Evolutionary conservation across 2,888 invertebrate genomes (phyloP).

Genomic region (Euspilapteryx auroguttella): DNA sequence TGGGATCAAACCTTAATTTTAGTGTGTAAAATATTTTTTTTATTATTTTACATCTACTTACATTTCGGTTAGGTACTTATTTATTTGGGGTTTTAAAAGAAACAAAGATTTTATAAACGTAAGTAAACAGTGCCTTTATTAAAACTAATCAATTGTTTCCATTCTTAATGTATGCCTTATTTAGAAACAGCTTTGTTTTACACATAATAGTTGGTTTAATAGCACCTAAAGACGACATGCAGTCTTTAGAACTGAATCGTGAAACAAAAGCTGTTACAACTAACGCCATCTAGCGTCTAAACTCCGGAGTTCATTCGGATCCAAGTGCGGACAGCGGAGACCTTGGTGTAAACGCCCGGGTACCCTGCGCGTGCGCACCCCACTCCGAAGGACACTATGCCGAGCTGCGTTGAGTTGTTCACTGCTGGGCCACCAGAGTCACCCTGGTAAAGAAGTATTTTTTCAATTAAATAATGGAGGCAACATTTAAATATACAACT

Average conservation of each 20-base stretch:
- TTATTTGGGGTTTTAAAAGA: no score
- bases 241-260: background rate
- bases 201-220: no score
- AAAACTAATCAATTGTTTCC: constrained; percentile 4
- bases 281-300: constrained; percentile 5
- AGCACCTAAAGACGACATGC: no score
- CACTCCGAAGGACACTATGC: constrained; percentile 21
- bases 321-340: constrained; percentile 15
- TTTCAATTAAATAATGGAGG: no score
- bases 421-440: constrained; percentile 34
- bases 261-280: background rate
- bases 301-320: constrained; percentile 13
- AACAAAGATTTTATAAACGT: constrained; percentile 2
- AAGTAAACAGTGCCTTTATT: constrained; percentile 8
- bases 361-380: constrained; percentile 21
- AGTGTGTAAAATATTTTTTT: no score
- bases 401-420: constrained; percentile 11
- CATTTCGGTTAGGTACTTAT: no score
- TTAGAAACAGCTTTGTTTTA: no score
- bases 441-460: constrained; percentile 17
- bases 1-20: no score
- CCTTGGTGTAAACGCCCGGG: constrained; percentile 24
- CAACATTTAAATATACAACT: no score
- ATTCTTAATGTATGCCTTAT: no score
- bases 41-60: no score